Conservation (phyloP, 2,888 invertebrate genomes). For the Deilephila elpenor region DNA sequence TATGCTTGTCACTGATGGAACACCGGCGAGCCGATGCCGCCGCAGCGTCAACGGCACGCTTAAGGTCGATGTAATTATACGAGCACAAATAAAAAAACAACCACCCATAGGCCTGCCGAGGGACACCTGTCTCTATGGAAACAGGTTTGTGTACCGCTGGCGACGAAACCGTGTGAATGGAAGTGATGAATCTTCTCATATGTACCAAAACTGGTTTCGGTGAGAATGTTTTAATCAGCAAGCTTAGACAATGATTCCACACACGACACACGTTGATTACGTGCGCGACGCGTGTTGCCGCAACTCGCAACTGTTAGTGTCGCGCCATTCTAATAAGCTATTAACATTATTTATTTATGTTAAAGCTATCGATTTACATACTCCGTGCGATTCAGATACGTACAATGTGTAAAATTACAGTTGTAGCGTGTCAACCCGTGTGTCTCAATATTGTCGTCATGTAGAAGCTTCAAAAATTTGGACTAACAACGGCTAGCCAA, state of each 20-base stretch:
- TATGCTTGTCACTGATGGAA: constrained; percentile 41
- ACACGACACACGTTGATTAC: constrained; percentile 7
- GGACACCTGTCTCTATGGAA: constrained; percentile 76
- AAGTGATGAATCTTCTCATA: constrained; percentile 71
- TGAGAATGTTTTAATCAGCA: constrained; percentile 57
- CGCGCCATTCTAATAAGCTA: background rate
- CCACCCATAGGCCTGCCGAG: constrained; percentile 48
- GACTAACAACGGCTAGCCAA: background rate
- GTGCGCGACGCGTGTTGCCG: background rate
- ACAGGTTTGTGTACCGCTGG: constrained; percentile 65
- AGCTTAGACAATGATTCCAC: constrained; percentile 43
- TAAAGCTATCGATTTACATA: background rate
- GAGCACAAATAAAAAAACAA: constrained; percentile 54
- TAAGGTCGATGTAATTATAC: constrained; percentile 55
- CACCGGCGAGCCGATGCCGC: constrained; percentile 23
- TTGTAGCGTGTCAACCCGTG: too few relatives aligned
- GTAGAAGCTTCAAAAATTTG: background rate
- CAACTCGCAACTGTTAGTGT: background rate
- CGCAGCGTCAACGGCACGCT: constrained; percentile 48
- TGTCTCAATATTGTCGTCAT: too few relatives aligned
- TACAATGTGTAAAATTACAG: too few relatives aligned
- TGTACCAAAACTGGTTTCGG: constrained; percentile 66
- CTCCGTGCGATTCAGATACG: too few relatives aligned
- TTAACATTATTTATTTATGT: background rate
- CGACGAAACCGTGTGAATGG: constrained; percentile 71